Evolutionary conservation across 1,140 invertebrate genomes (phyloP), one percentile per base, ranked within the genome.

Genomic region (Sweltsa coloradensis): DNA sequence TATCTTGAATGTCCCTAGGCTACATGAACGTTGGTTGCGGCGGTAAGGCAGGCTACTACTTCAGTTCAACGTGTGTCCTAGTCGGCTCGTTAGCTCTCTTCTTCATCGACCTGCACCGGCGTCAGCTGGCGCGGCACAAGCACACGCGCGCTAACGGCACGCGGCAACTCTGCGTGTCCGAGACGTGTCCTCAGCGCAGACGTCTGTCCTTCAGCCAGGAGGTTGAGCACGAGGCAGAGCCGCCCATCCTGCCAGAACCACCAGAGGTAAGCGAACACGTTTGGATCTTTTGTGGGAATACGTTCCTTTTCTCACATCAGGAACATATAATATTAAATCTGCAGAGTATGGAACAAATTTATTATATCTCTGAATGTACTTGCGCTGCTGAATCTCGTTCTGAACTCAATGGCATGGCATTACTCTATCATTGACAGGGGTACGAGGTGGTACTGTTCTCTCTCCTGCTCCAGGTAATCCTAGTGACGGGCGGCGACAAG

Each of bases 41-140:
- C 16, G 75, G 78, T 49, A 79, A 85, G 56, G 74, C 78, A 6
- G 85, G 85, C 5, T 89, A 86, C 63, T 87, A 86, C 63, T 83
- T 88, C 62, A 85, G 83, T 58, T 83, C 83, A 3, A 77, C 78
- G 1, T 85, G 83, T 57, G 79, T 83, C 9, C 65, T 87, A 22
- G 70, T 85, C 29, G 84, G 85, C 11, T 81, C 81, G 47, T 68
- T 85, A 43, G 75, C 79, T 1, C 70, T 89, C 29, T 87, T 88
- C 63, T 76, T 86, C 52, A 84, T 88, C 43, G 83, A 88, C 58
- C 66, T 88, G 21, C 82, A 89, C 58, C 71, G 78, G 45, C 69
- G 82, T 43, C 80, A 75, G 51, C 71, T 84, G 36, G 72, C 75
- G 3, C 60, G 68, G 22, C 78, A 83, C 50, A 83, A 83, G 62